These are phyloP conservation scores for Onychorhynchus coronatus DNA, from an alignment of 2,113 vertebrate genomes.

Conservation along the genomic window DNA sequence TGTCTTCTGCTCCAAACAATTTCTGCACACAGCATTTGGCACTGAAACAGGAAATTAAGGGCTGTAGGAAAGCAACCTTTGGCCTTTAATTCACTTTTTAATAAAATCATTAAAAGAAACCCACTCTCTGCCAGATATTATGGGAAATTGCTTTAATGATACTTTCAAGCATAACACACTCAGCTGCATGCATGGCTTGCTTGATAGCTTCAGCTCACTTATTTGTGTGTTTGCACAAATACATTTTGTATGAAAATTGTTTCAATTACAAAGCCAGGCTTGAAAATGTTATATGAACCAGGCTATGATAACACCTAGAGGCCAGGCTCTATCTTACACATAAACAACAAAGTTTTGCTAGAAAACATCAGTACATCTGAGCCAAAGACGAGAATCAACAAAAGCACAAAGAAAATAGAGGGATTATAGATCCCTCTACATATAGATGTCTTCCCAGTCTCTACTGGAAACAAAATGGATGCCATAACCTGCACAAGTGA, in stretches of 20 bases:
- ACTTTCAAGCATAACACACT: conserved; percentile 39
- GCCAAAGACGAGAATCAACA: rapidly evolving
- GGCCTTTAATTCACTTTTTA: conserved; percentile 76
- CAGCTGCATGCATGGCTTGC: not conserved
- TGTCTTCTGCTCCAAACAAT: conserved; percentile 20
- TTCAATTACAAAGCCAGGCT: conserved; percentile 40
- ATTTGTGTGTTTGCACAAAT: not conserved
- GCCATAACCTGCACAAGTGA: not conserved
- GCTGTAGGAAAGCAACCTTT: conserved; percentile 69
- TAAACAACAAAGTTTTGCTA: not conserved
- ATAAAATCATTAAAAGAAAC: conserved; percentile 73
- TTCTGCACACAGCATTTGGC: not conserved
- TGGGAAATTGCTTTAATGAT: conserved; percentile 62
- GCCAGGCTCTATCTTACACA: not conserved
- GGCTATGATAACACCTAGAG: not conserved
- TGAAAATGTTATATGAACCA: not conserved
- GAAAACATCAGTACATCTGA: not conserved
- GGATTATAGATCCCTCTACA: no score
- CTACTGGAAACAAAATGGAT: not conserved
- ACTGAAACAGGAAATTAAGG: conserved; percentile 75
- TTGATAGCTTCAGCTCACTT: not conserved
- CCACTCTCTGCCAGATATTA: conserved; percentile 51
- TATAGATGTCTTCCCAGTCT: not conserved
- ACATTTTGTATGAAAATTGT: conserved; percentile 5
- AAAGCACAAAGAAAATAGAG: not conserved